A percentile compares a stretch with the other conserved stretches of the same genome.
phyloP scores from a whole-genome alignment of 1,140 invertebrate genomes.

The Listronotus bonariensis region DNA sequence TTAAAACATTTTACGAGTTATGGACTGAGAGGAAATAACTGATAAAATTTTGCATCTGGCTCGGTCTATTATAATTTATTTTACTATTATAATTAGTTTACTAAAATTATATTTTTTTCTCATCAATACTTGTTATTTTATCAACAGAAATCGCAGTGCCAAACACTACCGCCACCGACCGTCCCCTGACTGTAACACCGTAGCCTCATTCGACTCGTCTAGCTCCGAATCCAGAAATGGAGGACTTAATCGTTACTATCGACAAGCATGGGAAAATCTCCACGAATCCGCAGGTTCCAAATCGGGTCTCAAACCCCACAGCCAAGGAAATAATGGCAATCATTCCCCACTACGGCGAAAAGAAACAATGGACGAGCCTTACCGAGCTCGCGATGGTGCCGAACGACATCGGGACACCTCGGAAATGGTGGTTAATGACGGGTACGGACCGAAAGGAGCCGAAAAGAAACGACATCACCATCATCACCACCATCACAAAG shows the following conservation, averaged over 20 bases:
- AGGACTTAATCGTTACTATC: constrained; percentile 81
- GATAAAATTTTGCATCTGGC: too few species aligned
- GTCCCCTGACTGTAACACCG: constrained; percentile 86
- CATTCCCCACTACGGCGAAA: constrained; percentile 67
- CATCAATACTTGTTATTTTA: not conserved
- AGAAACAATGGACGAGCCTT: constrained; percentile 73
- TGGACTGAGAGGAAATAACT: too few species aligned
- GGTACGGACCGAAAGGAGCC: constrained; percentile 57
- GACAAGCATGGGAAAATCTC: constrained; percentile 90
- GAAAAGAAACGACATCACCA: constrained; percentile 82
- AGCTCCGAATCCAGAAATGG: constrained; percentile 80
- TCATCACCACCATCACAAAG: constrained; percentile 73
- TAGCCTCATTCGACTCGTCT: constrained; percentile 83
- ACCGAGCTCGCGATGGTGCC: constrained; percentile 45
- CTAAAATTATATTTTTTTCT: not conserved
- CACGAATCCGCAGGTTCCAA: constrained; percentile 77
- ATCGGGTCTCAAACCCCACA: constrained; percentile 54
- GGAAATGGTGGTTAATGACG: constrained; percentile 79
- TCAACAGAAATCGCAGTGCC: constrained; percentile 70
- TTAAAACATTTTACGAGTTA: too few species aligned
- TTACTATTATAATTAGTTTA: too few species aligned
- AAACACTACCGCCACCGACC: constrained; percentile 85
- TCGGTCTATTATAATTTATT: too few species aligned
- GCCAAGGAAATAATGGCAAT: constrained; percentile 40
- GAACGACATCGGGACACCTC: constrained; percentile 62